A percentile compares a stretch with the other conserved stretches of the same genome.
These are phyloP conservation scores for Gambusia affinis DNA, from an alignment of 2,113 vertebrate species.

Conservation along the genomic window DNA sequence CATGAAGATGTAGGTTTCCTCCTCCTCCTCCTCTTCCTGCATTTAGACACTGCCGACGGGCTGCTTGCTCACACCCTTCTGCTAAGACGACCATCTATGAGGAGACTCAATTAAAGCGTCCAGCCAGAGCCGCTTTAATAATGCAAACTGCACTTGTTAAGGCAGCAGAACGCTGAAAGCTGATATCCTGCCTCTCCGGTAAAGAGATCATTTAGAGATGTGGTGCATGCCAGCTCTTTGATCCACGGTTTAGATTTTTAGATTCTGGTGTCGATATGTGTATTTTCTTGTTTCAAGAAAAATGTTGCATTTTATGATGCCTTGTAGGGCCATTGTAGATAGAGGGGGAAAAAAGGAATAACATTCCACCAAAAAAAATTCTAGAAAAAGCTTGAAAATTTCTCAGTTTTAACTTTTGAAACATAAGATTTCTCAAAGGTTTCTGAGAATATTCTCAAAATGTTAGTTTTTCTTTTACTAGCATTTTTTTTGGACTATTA, in stretches of 20 bases:
- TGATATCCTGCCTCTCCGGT: slow-evolving; percentile 27
- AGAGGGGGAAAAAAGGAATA: no score
- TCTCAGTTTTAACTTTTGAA: no score
- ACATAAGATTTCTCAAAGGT: no score
- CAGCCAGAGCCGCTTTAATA: slow-evolving; percentile 60
- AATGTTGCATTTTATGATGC: neutral
- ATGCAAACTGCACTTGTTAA: slow-evolving; percentile 60
- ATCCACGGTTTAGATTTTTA: neutral
- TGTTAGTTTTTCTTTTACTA: no score
- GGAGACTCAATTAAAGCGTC: slow-evolving; percentile 51
- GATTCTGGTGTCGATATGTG: neutral
- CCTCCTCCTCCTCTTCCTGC: slow-evolving; percentile 26
- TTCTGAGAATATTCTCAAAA: no score
- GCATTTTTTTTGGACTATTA: no score
- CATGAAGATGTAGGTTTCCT: slow-evolving; percentile 29
- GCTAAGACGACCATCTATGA: slow-evolving; percentile 24
- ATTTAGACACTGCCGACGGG: slow-evolving; percentile 24
- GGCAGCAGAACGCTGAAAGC: slow-evolving; percentile 39
- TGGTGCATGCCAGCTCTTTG: slow-evolving; percentile 3
- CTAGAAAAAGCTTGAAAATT: no score
- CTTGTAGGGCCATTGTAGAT: no score
- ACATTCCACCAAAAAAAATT: no score
- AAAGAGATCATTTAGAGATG: slow-evolving; percentile 27
- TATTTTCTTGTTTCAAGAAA: neutral
- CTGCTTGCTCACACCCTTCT: slow-evolving; percentile 38